A percentile compares a stretch with the other conserved stretches of the same genome.
phyloP scores from a whole-genome alignment of 2,113 vertebrate genomes.

The Isurus oxyrinchus region DNA sequence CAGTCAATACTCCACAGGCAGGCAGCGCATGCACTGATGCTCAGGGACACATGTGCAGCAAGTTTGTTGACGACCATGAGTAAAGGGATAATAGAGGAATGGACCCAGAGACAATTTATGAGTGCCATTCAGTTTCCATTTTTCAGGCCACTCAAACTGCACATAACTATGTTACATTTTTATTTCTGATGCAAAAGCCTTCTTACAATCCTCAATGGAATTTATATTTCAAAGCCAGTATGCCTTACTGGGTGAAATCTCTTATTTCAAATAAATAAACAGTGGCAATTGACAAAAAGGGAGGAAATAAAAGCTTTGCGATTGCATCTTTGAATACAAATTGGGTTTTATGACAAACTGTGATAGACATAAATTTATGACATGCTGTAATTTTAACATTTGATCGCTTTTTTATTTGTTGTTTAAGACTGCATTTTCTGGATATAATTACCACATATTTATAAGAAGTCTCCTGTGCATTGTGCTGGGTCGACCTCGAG shows the following conservation, averaged over 20 bases:
- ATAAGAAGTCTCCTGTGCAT: slow-evolving; percentile 48
- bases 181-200: neutral
- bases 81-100: neutral
- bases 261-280: neutral
- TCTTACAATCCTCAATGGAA: neutral
- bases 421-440: slow-evolving; percentile 30
- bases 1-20: neutral
- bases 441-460: slow-evolving; percentile 24
- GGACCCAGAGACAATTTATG: neutral
- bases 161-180: neutral
- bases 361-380: slow-evolving; percentile 23
- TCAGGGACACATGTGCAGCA: neutral
- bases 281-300: neutral
- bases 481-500: slow-evolving; percentile 50
- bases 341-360: neutral
- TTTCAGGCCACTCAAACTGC: neutral
- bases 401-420: neutral
- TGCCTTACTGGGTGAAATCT: neutral
- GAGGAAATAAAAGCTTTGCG: neutral
- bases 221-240: neutral
- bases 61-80: neutral
- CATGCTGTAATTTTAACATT: slow-evolving; percentile 33
- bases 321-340: neutral
- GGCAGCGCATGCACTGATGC: neutral
- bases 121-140: neutral